These are phyloP conservation scores for Silurus aristotelis DNA, from an alignment of 2,797 vertebrate species.

Conservation along the genomic window DNA sequence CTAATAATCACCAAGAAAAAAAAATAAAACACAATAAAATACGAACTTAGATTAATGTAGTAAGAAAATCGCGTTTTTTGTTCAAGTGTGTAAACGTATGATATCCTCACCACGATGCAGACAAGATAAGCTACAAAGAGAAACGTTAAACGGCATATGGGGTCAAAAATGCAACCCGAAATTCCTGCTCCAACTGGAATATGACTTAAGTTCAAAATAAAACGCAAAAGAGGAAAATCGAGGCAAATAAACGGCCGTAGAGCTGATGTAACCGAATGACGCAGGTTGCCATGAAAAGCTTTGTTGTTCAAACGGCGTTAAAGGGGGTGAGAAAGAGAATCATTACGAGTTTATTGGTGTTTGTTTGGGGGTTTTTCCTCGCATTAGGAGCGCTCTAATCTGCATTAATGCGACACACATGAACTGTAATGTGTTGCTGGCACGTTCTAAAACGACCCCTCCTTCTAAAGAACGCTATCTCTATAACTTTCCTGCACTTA, in stretches of 20 bases:
- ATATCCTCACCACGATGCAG: not conserved
- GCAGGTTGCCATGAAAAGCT: conserved; percentile 50
- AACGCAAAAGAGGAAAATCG: conserved; percentile 58
- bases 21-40: not conserved
- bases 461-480: conserved; percentile 48
- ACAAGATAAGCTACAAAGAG: conserved; percentile 42
- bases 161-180: conserved; percentile 58
- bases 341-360: conserved; percentile 68
- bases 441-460: conserved; percentile 50
- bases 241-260: conserved; percentile 63
- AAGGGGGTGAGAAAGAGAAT: conserved; percentile 32
- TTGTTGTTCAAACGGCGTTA: conserved; percentile 65
- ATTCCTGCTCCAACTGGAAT: conserved; percentile 65
- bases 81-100: no score
- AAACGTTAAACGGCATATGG: conserved; percentile 59
- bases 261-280: conserved; percentile 60
- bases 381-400: conserved; percentile 64
- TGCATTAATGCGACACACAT: conserved; percentile 67
- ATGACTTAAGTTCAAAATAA: conserved; percentile 59
- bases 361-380: conserved; percentile 61
- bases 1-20: not conserved
- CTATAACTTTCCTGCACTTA: conserved; percentile 47
- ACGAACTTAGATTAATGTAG: not conserved
- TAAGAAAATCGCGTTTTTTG: no score
- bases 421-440: conserved; percentile 53